Evolutionary conservation across 2,888 invertebrate species (phyloP).

Genomic region (Eupeodes luniger): DNA sequence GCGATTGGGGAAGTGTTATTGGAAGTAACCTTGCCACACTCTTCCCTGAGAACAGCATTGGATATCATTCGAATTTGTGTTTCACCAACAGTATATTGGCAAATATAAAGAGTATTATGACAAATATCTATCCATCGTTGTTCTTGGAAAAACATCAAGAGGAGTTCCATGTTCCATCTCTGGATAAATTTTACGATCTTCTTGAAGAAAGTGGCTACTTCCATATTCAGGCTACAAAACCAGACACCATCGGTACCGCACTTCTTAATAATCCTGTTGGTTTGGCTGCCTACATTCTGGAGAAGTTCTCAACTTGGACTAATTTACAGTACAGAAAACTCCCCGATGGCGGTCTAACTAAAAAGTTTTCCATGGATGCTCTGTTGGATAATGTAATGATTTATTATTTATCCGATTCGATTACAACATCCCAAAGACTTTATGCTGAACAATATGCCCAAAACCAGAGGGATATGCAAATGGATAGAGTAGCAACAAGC

Average conservation of each 20-base stretch:
- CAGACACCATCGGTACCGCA: slow-evolving; percentile 90
- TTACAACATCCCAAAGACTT: slow-evolving; percentile 89
- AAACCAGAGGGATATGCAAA: slow-evolving; percentile 74
- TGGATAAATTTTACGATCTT: slow-evolving; percentile 77
- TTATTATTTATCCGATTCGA: slow-evolving; percentile 90
- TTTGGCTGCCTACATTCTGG: slow-evolving; percentile 94
- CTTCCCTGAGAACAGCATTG: slow-evolving; percentile 87
- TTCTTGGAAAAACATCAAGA: slow-evolving; percentile 85
- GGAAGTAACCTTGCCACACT: slow-evolving; percentile 87
- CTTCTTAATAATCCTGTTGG: slow-evolving; percentile 88
- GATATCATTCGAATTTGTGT: slow-evolving; percentile 88
- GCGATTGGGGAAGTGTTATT: slow-evolving; percentile 92
- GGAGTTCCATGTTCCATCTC: slow-evolving; percentile 85
- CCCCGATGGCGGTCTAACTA: slow-evolving; percentile 88
- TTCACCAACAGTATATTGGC: slow-evolving; percentile 80
- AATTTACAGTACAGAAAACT: slow-evolving; percentile 85
- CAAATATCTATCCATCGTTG: slow-evolving; percentile 86
- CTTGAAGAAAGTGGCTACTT: slow-evolving; percentile 86
- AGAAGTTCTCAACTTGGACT: slow-evolving; percentile 92
- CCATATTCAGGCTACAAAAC: slow-evolving; percentile 94
- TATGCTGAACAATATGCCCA: slow-evolving; percentile 87
- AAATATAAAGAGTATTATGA: slow-evolving; percentile 84
- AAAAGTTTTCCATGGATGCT: slow-evolving; percentile 85
- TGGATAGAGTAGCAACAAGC: slow-evolving; percentile 86
- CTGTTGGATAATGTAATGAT: slow-evolving; percentile 91